Percentiles rank a stretch among this genome's conserved stretches.
Evolutionary conservation across 2,888 invertebrate species (phyloP).

Genomic region (Atherix ibis): DNA sequence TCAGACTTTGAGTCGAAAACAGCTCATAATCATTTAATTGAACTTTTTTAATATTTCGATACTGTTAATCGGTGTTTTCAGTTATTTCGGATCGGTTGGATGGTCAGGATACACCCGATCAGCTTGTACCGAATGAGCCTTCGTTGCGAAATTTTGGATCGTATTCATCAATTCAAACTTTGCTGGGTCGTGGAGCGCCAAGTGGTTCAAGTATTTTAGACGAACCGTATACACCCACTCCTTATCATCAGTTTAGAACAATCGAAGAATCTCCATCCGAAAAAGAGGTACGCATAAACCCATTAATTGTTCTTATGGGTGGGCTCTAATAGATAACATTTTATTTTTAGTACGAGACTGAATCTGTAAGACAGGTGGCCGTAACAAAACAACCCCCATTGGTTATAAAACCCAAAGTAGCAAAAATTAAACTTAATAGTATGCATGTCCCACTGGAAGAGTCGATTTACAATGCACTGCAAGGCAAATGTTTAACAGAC

Average conservation of each 20-base stretch:
- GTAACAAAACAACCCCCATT: no score
- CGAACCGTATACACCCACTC: slow-evolving; percentile 14
- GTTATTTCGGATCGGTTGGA: slow-evolving; percentile 9
- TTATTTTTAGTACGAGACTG: no score
- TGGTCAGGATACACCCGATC: slow-evolving; percentile 15
- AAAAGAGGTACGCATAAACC: slow-evolving; percentile 2
- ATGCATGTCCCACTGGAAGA: slow-evolving; percentile 29
- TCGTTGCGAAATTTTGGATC: slow-evolving; percentile 13
- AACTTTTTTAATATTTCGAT: no score
- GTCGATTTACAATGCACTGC: slow-evolving; percentile 19
- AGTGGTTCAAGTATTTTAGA: slow-evolving; percentile 18
- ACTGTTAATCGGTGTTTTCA: no score
- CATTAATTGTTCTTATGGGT: no score
- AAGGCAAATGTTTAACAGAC: slow-evolving; percentile 37
- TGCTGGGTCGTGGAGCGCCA: slow-evolving; percentile 12
- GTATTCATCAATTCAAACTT: slow-evolving; percentile 13
- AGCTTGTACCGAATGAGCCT: slow-evolving; percentile 13
- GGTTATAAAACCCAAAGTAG: slow-evolving; percentile 32
- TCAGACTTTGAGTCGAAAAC: not conserved
- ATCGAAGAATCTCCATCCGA: slow-evolving; percentile 6
- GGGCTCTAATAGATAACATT: no score
- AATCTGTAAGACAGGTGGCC: no score
- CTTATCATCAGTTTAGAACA: slow-evolving; percentile 8
- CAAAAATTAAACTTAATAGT: slow-evolving; percentile 29
- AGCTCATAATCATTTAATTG: no score